Evolutionary conservation across 2,113 vertebrate species (phyloP).

Genomic region (Marmota monax): DNA sequence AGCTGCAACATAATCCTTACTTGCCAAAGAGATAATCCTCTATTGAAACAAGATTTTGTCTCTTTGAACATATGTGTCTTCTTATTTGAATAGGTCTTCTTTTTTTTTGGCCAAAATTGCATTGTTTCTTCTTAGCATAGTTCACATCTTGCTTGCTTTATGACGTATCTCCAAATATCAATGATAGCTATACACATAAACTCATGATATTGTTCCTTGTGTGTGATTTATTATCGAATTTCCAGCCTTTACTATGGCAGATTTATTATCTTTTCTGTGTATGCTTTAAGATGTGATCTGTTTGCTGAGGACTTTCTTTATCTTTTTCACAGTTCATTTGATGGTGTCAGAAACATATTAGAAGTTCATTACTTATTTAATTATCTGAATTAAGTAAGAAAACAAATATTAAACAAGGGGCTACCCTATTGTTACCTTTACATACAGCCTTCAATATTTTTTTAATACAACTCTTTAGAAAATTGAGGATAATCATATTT

Average conservation of each 20-base stretch:
- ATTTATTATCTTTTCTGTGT: not conserved
- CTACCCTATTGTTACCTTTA: not conserved
- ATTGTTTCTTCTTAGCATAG: not conserved
- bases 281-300: not conserved
- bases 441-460: not conserved
- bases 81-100: not conserved
- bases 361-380: not conserved
- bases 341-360: not conserved
- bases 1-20: not conserved
- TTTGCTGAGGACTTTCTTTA: not conserved
- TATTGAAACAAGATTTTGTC: not conserved
- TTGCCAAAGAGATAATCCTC: not conserved
- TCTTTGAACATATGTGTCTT: not conserved
- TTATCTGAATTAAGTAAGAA: not conserved
- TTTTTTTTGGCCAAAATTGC: not conserved
- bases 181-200: not conserved
- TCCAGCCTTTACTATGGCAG: not conserved
- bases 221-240: not conserved
- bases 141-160: not conserved
- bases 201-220: not conserved
- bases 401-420: not conserved
- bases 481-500: not conserved
- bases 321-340: not conserved
- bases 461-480: not conserved
- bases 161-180: not conserved